phyloP scores from a whole-genome alignment of 1,140 invertebrate species.

The Drosophila simulans region DNA sequence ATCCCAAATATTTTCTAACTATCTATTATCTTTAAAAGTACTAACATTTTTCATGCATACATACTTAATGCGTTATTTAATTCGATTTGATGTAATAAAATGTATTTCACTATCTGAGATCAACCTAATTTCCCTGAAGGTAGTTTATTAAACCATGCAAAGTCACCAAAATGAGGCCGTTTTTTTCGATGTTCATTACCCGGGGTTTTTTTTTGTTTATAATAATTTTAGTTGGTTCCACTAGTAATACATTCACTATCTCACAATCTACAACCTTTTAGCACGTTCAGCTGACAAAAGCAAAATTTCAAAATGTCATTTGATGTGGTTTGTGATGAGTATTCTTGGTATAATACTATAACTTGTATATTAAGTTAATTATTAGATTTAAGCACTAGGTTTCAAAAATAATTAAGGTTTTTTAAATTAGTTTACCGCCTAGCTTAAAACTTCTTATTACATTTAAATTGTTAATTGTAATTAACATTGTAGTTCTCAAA shows the following conservation, averaged over 20 bases:
- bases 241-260: background rate
- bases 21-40: too few relatives aligned
- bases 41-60: too few relatives aligned
- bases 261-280: background rate
- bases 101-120: background rate
- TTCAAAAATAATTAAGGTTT: background rate
- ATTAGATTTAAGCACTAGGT: too few relatives aligned
- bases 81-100: background rate
- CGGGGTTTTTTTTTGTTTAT: background rate
- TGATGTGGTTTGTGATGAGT: too few relatives aligned
- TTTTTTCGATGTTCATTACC: background rate
- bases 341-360: too few relatives aligned
- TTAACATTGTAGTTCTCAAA: background rate
- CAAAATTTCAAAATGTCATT: too few relatives aligned
- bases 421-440: background rate
- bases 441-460: background rate
- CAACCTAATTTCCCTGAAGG: background rate
- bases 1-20: too few relatives aligned
- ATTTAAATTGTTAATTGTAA: conserved; percentile 1
- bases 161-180: conserved; percentile 4
- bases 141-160: conserved; percentile 7
- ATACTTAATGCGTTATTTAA: too few relatives aligned
- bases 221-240: background rate
- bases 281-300: background rate
- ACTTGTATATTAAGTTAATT: too few relatives aligned